These are phyloP conservation scores for Cephalophus harveyi DNA, from an alignment of 2,113 vertebrate genomes.

Conservation along the genomic window DNA sequence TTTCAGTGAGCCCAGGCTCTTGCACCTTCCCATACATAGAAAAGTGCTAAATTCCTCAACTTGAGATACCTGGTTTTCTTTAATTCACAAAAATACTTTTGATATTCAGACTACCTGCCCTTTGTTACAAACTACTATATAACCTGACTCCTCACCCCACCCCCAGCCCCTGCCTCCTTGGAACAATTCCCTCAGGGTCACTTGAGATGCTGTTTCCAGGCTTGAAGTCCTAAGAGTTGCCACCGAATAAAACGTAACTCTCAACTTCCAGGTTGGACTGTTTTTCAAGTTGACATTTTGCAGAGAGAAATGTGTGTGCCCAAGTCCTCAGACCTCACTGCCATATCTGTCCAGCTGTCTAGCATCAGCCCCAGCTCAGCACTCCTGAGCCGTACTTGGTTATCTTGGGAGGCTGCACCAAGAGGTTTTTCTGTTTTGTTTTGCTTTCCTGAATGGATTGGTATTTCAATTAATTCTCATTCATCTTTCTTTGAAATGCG, in stretches of 20 bases:
- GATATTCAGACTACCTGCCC: background rate
- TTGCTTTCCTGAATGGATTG: background rate
- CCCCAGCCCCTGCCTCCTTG: fast-evolving
- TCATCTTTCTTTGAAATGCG: background rate
- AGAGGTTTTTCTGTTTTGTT: background rate
- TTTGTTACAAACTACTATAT: background rate
- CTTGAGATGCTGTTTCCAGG: background rate
- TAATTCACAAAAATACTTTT: background rate
- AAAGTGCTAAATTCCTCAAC: background rate
- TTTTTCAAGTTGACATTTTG: background rate
- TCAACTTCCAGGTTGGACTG: background rate
- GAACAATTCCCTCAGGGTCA: background rate
- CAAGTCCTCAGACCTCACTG: background rate
- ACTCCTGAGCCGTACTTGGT: background rate
- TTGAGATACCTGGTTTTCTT: background rate
- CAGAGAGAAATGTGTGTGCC: background rate
- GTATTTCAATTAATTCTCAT: background rate
- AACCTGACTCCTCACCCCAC: background rate
- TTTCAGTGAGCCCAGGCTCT: background rate
- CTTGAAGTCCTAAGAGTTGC: background rate
- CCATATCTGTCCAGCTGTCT: background rate
- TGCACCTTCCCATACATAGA: background rate
- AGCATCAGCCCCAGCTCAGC: fast-evolving
- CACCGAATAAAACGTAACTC: background rate
- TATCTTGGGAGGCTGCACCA: background rate